Evolutionary conservation across 2,113 vertebrate genomes (phyloP).

Genomic region (Salvelinus fontinalis): DNA sequence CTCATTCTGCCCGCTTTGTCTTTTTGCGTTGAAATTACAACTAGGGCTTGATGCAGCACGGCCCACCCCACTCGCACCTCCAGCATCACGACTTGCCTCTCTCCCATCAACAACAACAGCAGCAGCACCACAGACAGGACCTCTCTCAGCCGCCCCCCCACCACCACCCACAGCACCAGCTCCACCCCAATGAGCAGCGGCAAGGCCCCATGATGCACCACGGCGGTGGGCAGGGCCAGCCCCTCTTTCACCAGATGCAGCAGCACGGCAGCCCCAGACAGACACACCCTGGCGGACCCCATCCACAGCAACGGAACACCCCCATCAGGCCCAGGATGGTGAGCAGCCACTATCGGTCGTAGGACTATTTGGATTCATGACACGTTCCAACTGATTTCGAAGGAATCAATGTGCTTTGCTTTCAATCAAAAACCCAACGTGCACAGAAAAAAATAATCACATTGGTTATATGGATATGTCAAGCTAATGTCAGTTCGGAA

Average conservation of each 20-base stretch:
- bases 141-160: constrained; percentile 64
- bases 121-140: constrained; percentile 79
- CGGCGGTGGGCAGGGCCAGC: constrained; percentile 62
- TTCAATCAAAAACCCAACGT: background rate
- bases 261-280: constrained; percentile 77
- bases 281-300: constrained; percentile 72
- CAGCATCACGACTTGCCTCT: constrained; percentile 72
- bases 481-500: too few species aligned
- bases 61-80: constrained; percentile 79
- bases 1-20: background rate
- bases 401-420: too few species aligned
- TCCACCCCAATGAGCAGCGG: constrained; percentile 64
- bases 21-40: constrained; percentile 19
- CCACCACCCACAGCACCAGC: constrained; percentile 59
- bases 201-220: constrained; percentile 79
- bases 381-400: too few species aligned
- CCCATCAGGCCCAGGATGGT: constrained; percentile 84
- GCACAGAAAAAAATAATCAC: background rate
- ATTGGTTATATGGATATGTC: too few species aligned
- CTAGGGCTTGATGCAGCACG: constrained; percentile 87
- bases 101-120: constrained; percentile 71
- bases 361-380: too few species aligned
- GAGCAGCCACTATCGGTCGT: constrained; percentile 51
- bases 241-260: constrained; percentile 83
- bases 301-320: constrained; percentile 72